A percentile compares a stretch with the other conserved stretches of the same genome.
Evolutionary conservation across 2,888 invertebrate species (phyloP).

Genomic region (Limnephilus lunatus): DNA sequence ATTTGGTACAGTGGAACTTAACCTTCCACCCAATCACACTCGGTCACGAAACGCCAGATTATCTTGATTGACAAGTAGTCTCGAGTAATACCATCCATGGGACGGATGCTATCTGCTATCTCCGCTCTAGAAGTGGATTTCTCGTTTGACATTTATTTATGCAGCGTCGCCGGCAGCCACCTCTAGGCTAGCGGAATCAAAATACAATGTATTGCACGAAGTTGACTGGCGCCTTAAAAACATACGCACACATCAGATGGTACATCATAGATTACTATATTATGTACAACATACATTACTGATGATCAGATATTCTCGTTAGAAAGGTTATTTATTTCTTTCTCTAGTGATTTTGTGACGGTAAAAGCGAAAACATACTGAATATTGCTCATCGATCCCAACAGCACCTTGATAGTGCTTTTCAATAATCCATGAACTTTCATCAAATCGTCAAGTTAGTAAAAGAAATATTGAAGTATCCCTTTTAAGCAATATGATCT

Average conservation of each 20-base stretch:
- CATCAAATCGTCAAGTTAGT: too few relatives aligned
- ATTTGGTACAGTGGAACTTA: constrained; percentile 13
- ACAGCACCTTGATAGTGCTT: too few relatives aligned
- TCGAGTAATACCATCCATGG: constrained; percentile 58
- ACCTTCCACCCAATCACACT: constrained; percentile 37
- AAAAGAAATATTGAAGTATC: too few relatives aligned
- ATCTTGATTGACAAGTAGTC: constrained; percentile 63
- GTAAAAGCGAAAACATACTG: too few relatives aligned
- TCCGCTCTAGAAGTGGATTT: constrained; percentile 49
- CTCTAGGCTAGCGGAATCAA: neutral
- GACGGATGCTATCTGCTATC: constrained; percentile 39
- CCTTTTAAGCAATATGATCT: too few relatives aligned
- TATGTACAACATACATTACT: neutral
- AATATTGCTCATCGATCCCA: too few relatives aligned
- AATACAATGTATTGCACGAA: neutral
- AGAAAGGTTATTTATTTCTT: too few relatives aligned
- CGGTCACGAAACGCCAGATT: constrained; percentile 63
- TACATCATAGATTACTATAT: neutral
- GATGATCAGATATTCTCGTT: too few relatives aligned
- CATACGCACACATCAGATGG: neutral
- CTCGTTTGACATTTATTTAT: constrained; percentile 60
- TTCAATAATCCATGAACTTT: too few relatives aligned
- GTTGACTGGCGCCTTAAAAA: neutral
- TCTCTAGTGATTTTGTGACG: too few relatives aligned
- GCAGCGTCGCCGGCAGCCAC: constrained; percentile 12